phyloP scores from a whole-genome alignment of 2,113 vertebrate genomes.

The Pontoporia blainvillei region DNA sequence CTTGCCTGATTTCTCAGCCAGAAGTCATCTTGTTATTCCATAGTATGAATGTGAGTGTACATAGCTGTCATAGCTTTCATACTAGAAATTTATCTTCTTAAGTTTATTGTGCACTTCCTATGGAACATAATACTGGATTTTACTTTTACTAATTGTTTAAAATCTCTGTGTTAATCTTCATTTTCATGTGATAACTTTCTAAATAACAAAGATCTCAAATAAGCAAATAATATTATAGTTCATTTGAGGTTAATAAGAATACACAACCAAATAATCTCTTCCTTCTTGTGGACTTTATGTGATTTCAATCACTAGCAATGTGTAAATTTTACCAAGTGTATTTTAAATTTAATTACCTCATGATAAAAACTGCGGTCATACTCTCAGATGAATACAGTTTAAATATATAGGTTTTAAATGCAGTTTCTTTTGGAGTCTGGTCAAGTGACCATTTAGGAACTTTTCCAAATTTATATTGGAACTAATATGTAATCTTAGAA shows the following conservation, averaged over 20 bases:
- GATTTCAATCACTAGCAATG: not conserved
- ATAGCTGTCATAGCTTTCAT: not conserved
- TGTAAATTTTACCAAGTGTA: not conserved
- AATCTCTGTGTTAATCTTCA: not conserved
- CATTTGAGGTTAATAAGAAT: not conserved
- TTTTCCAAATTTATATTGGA: not conserved
- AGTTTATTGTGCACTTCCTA: not conserved
- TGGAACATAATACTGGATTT: not conserved
- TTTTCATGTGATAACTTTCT: not conserved
- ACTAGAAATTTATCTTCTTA: not conserved
- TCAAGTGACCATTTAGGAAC: not conserved
- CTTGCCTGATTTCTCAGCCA: not conserved
- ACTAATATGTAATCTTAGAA: not conserved
- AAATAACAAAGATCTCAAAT: conserved; percentile 10
- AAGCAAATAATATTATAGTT: not conserved
- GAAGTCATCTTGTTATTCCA: not conserved
- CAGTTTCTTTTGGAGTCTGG: not conserved
- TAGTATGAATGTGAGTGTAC: not conserved
- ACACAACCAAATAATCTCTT: not conserved
- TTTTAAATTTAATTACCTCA: conserved; percentile 21
- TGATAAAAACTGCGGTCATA: not conserved
- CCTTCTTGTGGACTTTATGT: not conserved
- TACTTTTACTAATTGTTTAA: not conserved
- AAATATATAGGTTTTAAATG: not conserved
- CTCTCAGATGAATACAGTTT: not conserved